Evolutionary conservation across 2,888 invertebrate genomes (phyloP).

Genomic region (Bursaphelenchus okinawaensis): DNA sequence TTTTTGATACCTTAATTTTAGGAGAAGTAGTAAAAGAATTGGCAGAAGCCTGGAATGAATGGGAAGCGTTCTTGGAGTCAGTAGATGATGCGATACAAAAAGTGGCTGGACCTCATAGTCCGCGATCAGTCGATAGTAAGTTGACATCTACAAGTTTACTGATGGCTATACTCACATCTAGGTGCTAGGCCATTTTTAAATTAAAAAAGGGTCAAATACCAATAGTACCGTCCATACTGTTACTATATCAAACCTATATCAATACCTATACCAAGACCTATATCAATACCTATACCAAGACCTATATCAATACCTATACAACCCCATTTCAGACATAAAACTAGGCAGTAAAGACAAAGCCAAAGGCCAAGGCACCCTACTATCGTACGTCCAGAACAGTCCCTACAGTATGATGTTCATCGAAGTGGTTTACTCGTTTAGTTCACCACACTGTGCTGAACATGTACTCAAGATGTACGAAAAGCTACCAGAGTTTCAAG

Average conservation of each 20-base stretch:
- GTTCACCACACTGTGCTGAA: conserved; percentile 31
- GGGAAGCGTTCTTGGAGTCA: conserved; percentile 26
- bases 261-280: too few species aligned
- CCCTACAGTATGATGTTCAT: conserved; percentile 28
- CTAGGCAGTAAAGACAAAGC: conserved; percentile 6
- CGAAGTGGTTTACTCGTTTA: conserved; percentile 33
- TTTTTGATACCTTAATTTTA: conserved; percentile 11
- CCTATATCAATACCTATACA: too few species aligned
- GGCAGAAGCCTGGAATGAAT: conserved; percentile 20
- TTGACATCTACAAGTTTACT: too few species aligned
- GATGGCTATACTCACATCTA: too few species aligned
- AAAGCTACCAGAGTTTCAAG: conserved; percentile 28
- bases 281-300: too few species aligned
- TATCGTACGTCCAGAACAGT: conserved; percentile 17
- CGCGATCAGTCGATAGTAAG: conserved; percentile 11
- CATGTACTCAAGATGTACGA: conserved; percentile 37
- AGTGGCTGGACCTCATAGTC: conserved; percentile 24
- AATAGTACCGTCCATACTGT: too few species aligned
- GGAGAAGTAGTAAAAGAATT: conserved; percentile 17
- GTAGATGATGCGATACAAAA: conserved; percentile 28
- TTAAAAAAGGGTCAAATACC: too few species aligned
- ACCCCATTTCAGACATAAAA: conserved; percentile 19
- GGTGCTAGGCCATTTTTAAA: too few species aligned
- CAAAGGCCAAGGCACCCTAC: conserved; percentile 3
- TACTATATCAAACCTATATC: too few species aligned